Conservation (phyloP, 2,113 vertebrate genomes). For the Coptodon bakossiorum region DNA sequence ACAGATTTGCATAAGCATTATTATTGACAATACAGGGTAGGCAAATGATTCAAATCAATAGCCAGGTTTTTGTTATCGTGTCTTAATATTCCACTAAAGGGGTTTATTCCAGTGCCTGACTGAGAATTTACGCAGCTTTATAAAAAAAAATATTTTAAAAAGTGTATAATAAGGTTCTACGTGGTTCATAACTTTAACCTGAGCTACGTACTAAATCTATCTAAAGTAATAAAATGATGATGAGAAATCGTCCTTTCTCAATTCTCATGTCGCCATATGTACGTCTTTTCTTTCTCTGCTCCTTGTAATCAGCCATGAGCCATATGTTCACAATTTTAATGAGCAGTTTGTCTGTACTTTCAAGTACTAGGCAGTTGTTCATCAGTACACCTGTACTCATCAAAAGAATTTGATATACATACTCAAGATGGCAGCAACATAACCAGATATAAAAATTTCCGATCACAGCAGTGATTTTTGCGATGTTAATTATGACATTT, state of each 20-base stretch:
- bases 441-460: background rate
- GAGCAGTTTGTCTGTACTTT: background rate
- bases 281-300: background rate
- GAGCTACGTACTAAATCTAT: background rate
- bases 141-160: background rate
- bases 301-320: background rate
- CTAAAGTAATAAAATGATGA: background rate
- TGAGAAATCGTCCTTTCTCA: background rate
- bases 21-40: background rate
- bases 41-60: background rate
- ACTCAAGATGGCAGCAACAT: background rate
- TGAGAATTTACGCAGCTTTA: background rate
- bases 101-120: background rate
- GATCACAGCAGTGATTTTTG: background rate
- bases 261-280: background rate
- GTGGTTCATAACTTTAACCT: background rate
- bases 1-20: background rate
- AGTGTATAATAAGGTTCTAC: background rate
- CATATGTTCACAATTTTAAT: constrained; percentile 1
- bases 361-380: background rate
- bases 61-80: background rate
- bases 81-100: background rate
- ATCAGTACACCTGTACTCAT: background rate
- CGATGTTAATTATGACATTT: background rate
- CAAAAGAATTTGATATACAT: background rate